Conservation (phyloP, 2,797 vertebrate species). For the Mus spretus region DNA sequence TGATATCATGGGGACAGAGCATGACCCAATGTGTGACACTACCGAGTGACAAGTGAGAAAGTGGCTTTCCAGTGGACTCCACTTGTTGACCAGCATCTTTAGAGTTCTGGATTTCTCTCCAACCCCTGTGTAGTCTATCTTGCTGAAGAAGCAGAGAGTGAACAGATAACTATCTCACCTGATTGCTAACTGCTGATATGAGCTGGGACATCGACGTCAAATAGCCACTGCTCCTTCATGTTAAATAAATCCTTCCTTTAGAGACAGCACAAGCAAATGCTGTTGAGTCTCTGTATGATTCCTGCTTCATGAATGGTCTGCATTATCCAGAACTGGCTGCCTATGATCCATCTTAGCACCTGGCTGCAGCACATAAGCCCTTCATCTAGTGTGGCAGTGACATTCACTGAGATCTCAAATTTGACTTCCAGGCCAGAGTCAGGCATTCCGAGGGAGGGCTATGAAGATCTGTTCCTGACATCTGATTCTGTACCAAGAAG, state of each 20-base stretch:
- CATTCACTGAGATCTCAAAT: too few species aligned
- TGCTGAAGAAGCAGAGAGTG: too few species aligned
- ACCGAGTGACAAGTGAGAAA: not conserved
- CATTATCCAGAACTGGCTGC: not conserved
- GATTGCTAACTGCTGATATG: not conserved
- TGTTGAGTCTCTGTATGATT: not conserved
- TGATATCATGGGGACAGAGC: not conserved
- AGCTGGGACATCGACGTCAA: accelerated
- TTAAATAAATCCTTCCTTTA: not conserved
- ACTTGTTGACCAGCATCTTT: accelerated
- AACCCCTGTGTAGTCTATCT: not conserved
- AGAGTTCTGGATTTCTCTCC: too few species aligned
- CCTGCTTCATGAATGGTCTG: not conserved
- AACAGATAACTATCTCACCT: not conserved
- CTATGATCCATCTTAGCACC: not conserved
- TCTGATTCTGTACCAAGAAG: not conserved
- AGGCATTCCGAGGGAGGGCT: not conserved
- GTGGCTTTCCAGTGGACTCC: not conserved
- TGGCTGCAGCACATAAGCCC: not conserved
- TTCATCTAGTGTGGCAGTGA: not conserved
- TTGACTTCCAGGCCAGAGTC: not conserved
- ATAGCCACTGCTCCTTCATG: not conserved
- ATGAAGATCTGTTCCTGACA: not conserved
- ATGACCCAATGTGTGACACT: not conserved
- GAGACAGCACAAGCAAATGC: not conserved